Base-by-base conservation (phyloP, 2,888 invertebrate species). In the Biston stratarius region DNA sequence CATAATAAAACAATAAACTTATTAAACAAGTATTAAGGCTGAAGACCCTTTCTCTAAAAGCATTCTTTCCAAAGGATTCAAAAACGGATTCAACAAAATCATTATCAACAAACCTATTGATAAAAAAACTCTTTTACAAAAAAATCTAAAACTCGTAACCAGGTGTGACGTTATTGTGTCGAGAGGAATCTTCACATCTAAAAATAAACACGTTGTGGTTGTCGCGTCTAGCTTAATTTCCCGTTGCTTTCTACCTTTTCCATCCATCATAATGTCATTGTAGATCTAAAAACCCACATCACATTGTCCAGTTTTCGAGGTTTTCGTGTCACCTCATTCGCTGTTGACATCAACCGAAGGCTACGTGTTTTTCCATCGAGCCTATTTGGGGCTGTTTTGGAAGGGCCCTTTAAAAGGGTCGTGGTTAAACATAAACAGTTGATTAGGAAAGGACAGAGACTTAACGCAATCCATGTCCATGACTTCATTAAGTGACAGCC, bases 351-450 rank as follows among this genome's bases (percentile, higher is more conserved):
- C 61, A 53, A 59, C 53, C 57, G 60, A 68, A 68, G 71, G 63
- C 67, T 65, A 60, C 57, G 70, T 83, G 81, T 82, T 83, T 87
- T 87, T 86, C 84, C 86, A 78, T 71, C 76, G 71, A 69, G 68
- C 76, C 78, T 72, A 52, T 61, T 65, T 69, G 15, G 61, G 70
- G 65, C 59, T 77, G 80, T 74, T 75, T 84, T 69, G 65, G 38
- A 58, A 64, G 57, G 67, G 83, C 81, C 82, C 80, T 78, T 79
- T 75, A 82, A 80, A 85, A 80, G 81, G 80, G 81, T 80, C 83
- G 77, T 78, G 76, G 76, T 66, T 64, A 64, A 56, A 64, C 74
- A 59, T 42, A 81, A 83, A 81, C 82, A 84, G 80, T 24, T 9
- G 24, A 10, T 40, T 49, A 59, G 8, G 6, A 11, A 15, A 49